A percentile compares a stretch with the other conserved stretches of the same genome.
These are phyloP conservation scores for Vireo griseus DNA, from an alignment of 2,797 vertebrate species.

Conservation along the genomic window DNA sequence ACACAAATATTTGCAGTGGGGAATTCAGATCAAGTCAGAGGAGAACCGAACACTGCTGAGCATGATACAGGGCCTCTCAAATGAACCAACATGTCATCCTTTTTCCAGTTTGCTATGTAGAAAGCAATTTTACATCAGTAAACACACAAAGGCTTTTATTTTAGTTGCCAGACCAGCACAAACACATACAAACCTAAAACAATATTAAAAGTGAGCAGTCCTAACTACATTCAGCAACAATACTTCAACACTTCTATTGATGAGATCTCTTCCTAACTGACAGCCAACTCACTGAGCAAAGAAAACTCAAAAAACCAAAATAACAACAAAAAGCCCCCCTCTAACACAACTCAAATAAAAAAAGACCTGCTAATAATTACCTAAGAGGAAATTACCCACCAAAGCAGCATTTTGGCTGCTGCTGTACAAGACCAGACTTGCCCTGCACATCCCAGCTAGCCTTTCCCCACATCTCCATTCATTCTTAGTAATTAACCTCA, in stretches of 20 bases:
- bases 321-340: fast-evolving
- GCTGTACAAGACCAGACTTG: background rate
- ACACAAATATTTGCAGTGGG: background rate
- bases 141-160: background rate
- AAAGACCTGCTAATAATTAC: background rate
- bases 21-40: background rate
- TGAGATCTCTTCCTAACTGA: background rate
- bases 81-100: fast-evolving
- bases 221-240: background rate
- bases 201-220: background rate
- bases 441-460: background rate
- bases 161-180: background rate
- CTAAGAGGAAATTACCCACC: background rate
- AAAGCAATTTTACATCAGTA: background rate
- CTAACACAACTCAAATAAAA: background rate
- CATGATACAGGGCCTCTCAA: background rate
- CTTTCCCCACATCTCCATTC: background rate
- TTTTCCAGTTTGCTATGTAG: background rate
- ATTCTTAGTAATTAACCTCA: background rate
- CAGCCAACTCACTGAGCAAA: background rate
- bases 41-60: background rate
- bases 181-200: background rate
- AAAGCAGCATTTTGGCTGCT: background rate
- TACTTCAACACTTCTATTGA: background rate
- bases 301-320: background rate